Conservation (phyloP, 92 coral and sea anemone genomes). For the Actinostola sp. region DNA sequence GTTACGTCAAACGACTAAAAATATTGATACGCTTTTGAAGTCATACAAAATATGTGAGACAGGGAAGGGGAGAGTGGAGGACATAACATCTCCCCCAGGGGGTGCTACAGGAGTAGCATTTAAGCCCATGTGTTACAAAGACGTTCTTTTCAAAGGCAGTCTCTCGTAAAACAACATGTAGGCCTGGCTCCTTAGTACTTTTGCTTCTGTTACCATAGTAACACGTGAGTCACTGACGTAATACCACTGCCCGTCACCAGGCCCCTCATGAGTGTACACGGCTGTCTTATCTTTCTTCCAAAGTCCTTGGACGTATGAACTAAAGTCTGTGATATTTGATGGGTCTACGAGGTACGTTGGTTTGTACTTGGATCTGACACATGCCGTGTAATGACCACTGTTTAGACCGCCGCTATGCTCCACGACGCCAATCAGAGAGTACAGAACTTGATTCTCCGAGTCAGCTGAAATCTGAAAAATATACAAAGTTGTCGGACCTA, state of each 20-base stretch:
- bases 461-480: slow-evolving; percentile 74
- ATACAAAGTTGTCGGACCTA: not conserved
- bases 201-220: slow-evolving; percentile 67
- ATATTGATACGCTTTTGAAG: no score
- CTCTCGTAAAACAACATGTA: slow-evolving; percentile 94
- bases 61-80: no score
- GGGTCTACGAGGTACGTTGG: slow-evolving; percentile 50
- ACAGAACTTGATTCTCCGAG: slow-evolving; percentile 72
- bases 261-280: slow-evolving; percentile 47
- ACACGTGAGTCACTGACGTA: slow-evolving; percentile 94
- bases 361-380: slow-evolving; percentile 63
- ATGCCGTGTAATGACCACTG: slow-evolving; percentile 99
- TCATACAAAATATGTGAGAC: no score
- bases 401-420: slow-evolving; percentile 93
- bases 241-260: slow-evolving; percentile 84
- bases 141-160: slow-evolving; percentile 45
- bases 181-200: slow-evolving; percentile 89
- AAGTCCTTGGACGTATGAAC: slow-evolving; percentile 55
- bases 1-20: no score
- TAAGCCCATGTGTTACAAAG: not conserved
- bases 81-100: no score
- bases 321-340: slow-evolving; percentile 59
- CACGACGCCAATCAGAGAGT: slow-evolving; percentile 83
- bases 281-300: slow-evolving; percentile 50
- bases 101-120: not conserved